phyloP scores from a whole-genome alignment of 2,888 invertebrate species.

The Folsomia candida region DNA sequence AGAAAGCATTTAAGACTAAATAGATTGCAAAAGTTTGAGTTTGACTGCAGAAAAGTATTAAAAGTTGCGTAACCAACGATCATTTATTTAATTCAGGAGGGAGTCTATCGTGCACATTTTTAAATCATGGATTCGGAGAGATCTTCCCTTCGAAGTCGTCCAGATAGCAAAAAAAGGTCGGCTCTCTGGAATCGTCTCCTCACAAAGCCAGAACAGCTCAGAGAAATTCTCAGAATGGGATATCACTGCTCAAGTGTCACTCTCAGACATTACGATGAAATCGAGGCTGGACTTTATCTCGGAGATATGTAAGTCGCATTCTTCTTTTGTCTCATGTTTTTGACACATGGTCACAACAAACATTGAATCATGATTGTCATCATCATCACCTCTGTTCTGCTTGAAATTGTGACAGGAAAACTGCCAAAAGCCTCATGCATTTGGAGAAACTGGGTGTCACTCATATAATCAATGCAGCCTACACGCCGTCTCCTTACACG shows the following conservation, averaged over 20 bases:
- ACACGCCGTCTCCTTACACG: conserved; percentile 50
- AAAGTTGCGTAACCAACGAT: too few relatives aligned
- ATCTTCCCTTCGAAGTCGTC: too few relatives aligned
- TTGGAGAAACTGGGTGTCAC: conserved; percentile 55
- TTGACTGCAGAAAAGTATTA: too few relatives aligned
- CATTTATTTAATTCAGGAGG: too few relatives aligned
- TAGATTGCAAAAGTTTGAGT: too few relatives aligned
- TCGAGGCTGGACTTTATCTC: conserved; percentile 28
- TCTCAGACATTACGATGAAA: conserved; percentile 34
- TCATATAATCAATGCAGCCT: conserved; percentile 57
- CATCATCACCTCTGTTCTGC: background rate
- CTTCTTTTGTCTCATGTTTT: too few relatives aligned
- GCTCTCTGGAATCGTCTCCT: background rate
- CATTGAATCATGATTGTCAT: background rate
- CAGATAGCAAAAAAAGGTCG: too few relatives aligned
- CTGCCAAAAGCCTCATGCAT: conserved; percentile 54
- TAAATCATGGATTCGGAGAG: too few relatives aligned
- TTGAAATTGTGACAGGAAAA: conserved; percentile 53
- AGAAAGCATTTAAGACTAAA: too few relatives aligned
- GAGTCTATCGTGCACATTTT: too few relatives aligned
- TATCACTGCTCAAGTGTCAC: conserved; percentile 23
- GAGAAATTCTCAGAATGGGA: conserved; percentile 22
- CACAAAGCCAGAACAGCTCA: conserved; percentile 27
- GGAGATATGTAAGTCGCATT: conserved; percentile 30
- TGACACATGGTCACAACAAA: background rate